A percentile compares a stretch with the other conserved stretches of the same genome.
phyloP scores from a whole-genome alignment of 2,113 vertebrate species.

The Phalacrocorax aristotelis region DNA sequence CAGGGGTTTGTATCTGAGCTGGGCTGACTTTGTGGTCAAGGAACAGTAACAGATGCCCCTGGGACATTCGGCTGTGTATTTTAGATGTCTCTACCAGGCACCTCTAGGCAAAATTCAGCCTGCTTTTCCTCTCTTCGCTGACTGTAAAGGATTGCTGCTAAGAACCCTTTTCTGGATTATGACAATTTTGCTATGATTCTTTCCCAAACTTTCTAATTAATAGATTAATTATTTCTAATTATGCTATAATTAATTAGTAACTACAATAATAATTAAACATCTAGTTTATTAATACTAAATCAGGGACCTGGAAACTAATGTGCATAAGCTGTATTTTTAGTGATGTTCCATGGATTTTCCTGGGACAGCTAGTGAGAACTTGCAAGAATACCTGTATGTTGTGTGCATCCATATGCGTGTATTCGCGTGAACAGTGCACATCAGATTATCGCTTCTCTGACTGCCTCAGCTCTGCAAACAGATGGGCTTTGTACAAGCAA shows the following conservation, averaged over 20 bases:
- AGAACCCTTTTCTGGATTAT: neutral
- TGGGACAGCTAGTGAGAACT: neutral
- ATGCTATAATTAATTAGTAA: neutral
- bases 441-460: neutral
- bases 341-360: neutral
- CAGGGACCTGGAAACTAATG: neutral
- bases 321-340: neutral
- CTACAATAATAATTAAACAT: neutral
- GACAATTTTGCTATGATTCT: neutral
- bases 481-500: neutral
- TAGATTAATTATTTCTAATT: neutral
- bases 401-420: neutral
- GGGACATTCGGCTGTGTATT: rapidly evolving
- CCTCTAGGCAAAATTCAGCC: neutral
- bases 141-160: neutral
- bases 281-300: neutral
- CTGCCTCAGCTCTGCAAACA: neutral
- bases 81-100: neutral
- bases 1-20: neutral
- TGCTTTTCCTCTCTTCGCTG: neutral
- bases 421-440: neutral
- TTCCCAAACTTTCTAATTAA: neutral
- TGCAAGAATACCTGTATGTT: neutral
- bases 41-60: neutral
- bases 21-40: neutral